Base-by-base conservation (phyloP, 2,113 vertebrate genomes). In the Heterotis niloticus region DNA sequence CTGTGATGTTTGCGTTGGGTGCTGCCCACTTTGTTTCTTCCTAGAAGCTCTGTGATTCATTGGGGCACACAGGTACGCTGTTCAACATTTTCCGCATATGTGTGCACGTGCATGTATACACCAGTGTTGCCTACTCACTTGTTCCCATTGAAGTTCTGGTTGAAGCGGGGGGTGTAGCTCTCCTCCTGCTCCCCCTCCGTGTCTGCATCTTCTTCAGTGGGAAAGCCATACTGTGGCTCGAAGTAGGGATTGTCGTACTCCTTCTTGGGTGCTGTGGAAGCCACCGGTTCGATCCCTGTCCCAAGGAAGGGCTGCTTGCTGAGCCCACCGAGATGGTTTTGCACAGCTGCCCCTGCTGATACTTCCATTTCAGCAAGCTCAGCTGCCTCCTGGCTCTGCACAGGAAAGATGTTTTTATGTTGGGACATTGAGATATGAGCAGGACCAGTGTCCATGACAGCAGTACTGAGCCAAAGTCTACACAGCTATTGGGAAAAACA, bases 201-300 rank as follows among this genome's bases (percentile, higher is more conserved):
- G 59, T 97, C 96, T 28, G 87, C 88, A 67, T 93, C 93, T 75
- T 98, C 96, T 82, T 98, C 97, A 0, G 91, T 83, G 83, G 96
- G 96, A 88, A 96, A 95, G 81, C 95, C 97, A 78, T 94, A 97
- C 74, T 96, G 97, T 60, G 97, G 95, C 85, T 98, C 96, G 70
- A 96, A 97, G 90, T 95, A 96, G 0, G 95, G 96, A 81, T 94
- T 97, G 87, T 97, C 96, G 84, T 94, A 97, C 85, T 96, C 93
- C 70, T 88, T 91, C 81, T 89, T 94, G 85, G 89, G 91, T 85
- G 86, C 91, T 75, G 83, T 79, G 17, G 89, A 87, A 78, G 96
- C 95, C 51, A 84, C 83, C 66, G 91, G 81, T 75, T 96, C 96
- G 70, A 87, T 74, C 16, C 80, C 74, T 9, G 89, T 86, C 82